Conservation (phyloP, 2,888 invertebrate genomes). For the Nezara viridula region DNA sequence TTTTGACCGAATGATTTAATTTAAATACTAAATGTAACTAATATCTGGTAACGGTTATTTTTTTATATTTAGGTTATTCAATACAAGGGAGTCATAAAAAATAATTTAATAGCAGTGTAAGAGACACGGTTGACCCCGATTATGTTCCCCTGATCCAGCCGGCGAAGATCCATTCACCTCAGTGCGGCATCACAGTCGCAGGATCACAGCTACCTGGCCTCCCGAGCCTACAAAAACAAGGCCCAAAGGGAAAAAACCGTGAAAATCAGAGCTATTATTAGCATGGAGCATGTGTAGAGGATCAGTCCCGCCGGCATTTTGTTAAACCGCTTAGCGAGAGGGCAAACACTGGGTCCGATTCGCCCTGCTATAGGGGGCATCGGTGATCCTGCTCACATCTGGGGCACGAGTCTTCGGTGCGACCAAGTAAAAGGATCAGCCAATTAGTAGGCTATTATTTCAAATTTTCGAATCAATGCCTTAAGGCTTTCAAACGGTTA, state of each 20-base stretch:
- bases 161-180: background rate
- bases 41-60: background rate
- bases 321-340: conserved; percentile 23
- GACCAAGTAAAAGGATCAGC: no score
- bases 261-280: conserved; percentile 57
- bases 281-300: conserved; percentile 52
- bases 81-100: background rate
- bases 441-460: no score
- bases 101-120: background rate
- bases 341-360: conserved; percentile 17
- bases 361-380: background rate
- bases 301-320: conserved; percentile 23
- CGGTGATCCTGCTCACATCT: background rate
- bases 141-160: background rate
- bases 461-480: no score
- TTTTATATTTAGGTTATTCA: background rate
- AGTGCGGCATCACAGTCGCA: background rate
- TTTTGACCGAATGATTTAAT: no score
- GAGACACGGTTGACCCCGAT: background rate
- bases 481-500: no score
- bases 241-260: conserved; percentile 44
- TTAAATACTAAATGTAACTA: no score
- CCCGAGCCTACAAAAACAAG: background rate
- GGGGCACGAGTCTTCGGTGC: background rate
- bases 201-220: background rate